These are phyloP conservation scores for Smittia aterrima DNA, from an alignment of 2,888 invertebrate species.

Conservation along the genomic window DNA sequence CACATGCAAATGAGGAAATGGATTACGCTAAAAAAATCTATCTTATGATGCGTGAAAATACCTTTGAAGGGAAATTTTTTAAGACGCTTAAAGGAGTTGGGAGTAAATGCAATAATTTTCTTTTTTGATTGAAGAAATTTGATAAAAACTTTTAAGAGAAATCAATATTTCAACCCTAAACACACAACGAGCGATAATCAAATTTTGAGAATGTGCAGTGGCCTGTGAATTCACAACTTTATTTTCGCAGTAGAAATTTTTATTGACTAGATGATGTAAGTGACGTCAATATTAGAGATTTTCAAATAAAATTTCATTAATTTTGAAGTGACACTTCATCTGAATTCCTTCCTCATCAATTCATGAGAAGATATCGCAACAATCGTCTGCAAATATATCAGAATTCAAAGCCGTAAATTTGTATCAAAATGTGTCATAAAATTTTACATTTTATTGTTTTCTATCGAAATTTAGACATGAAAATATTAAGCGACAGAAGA, in stretches of 20 bases:
- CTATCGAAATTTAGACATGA: neutral
- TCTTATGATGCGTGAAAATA: neutral
- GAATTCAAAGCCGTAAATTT: slow-evolving; percentile 14
- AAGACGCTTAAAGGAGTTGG: neutral
- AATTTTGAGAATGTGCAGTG: neutral
- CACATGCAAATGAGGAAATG: slow-evolving; percentile 1
- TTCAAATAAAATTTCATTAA: too few relatives aligned
- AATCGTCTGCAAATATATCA: slow-evolving; percentile 19
- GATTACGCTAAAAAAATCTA: neutral
- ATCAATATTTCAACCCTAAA: slow-evolving; percentile 11
- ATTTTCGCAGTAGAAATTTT: too few relatives aligned
- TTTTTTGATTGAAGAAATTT: neutral
- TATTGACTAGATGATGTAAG: too few relatives aligned
- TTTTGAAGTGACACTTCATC: too few relatives aligned
- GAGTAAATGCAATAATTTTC: neutral
- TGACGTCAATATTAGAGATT: too few relatives aligned
- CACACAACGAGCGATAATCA: neutral
- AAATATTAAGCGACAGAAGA: neutral
- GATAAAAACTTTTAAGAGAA: neutral
- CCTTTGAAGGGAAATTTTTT: neutral
- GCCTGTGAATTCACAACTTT: too few relatives aligned
- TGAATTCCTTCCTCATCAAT: neutral
- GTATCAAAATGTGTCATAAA: slow-evolving; percentile 28
- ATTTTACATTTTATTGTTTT: neutral
- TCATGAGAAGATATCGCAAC: neutral